These are phyloP conservation scores for Chrysolina oricalcia DNA, from an alignment of 2,888 invertebrate genomes.

Conservation along the genomic window DNA sequence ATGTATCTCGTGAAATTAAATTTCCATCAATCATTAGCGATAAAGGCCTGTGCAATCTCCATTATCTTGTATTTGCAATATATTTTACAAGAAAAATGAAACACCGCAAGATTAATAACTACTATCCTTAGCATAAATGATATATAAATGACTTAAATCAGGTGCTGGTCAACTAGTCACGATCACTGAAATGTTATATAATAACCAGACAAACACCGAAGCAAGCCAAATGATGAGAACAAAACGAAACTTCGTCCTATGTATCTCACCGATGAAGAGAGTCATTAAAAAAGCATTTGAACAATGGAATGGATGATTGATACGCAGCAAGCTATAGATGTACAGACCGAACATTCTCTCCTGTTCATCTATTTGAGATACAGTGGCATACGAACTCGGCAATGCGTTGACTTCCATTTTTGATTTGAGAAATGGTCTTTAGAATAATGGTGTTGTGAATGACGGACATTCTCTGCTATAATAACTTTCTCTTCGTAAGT, in stretches of 20 bases:
- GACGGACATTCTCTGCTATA: background rate
- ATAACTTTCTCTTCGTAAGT: background rate
- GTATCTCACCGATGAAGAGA: constrained; percentile 15
- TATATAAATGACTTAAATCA: constrained; percentile 44
- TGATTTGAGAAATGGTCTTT: constrained; percentile 7
- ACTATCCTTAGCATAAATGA: constrained; percentile 39
- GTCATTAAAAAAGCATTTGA: constrained; percentile 19
- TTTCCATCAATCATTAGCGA: constrained; percentile 44
- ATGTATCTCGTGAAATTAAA: constrained; percentile 42
- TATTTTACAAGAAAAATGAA: constrained; percentile 14
- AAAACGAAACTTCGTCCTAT: constrained; percentile 38
- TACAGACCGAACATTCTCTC: background rate
- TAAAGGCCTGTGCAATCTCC: constrained; percentile 39
- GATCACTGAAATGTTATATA: constrained; percentile 34
- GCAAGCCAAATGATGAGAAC: constrained; percentile 36
- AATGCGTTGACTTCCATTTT: background rate
- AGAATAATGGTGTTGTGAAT: background rate
- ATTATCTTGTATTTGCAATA: constrained; percentile 32
- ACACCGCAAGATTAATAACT: constrained; percentile 33
- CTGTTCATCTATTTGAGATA: background rate
- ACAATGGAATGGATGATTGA: constrained; percentile 9
- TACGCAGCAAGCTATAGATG: background rate
- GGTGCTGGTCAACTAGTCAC: constrained; percentile 43
- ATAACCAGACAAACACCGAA: constrained; percentile 35
- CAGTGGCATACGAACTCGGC: constrained; percentile 4